Evolutionary conservation across 1,140 invertebrate genomes (phyloP), one percentile per base, ranked within the genome.

Genomic region (Odontomachus brunneus): DNA sequence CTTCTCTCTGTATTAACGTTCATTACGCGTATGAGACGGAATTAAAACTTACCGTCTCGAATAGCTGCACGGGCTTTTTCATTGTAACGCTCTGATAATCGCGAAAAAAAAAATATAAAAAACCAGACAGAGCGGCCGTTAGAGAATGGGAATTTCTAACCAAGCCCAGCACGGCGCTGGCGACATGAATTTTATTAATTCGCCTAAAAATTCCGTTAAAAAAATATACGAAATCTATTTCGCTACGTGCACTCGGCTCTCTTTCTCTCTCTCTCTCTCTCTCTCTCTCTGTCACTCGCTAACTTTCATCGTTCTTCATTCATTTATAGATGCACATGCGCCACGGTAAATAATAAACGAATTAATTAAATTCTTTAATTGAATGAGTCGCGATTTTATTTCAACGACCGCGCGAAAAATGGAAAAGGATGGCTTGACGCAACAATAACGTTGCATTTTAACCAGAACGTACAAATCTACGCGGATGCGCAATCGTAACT

Each of bases 61-160:
- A 29, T 26, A 15, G 24, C 14, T 14, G 24, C 19, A 15, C 33
- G 74, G 53, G 29, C 44, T 57, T 44, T 78, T 78, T 78, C 75
- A 69, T 69, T 78, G 49, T 67, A 78, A 78, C 74, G 15, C 33
- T 33, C 51, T 78, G 63, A 78, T 78, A 78, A 69, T 78, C 62
- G 22, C 14, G 17, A 38, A 76, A 78, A 76, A 55, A 44, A 49
- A 44, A 44, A 44, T 7, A 44, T 2, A 11, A 44, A 44, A 44
- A 44, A 44, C 3, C 0, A 51, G 22, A 1, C 12, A n/a, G 9
- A 66, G 22, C 24, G 19, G 53, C 17, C 63, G 2, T 11, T 22
- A 44, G 49, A 69, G 49, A 38, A 53, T 69, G 63, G 14, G 2
- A 65, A 76, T 75, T 75, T 51, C 59, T 63, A 38, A 69, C 75